Evolutionary conservation across 2,113 vertebrate species (phyloP), one percentile per base, ranked within the genome.

Genomic region (Tachysurus vachellii): DNA sequence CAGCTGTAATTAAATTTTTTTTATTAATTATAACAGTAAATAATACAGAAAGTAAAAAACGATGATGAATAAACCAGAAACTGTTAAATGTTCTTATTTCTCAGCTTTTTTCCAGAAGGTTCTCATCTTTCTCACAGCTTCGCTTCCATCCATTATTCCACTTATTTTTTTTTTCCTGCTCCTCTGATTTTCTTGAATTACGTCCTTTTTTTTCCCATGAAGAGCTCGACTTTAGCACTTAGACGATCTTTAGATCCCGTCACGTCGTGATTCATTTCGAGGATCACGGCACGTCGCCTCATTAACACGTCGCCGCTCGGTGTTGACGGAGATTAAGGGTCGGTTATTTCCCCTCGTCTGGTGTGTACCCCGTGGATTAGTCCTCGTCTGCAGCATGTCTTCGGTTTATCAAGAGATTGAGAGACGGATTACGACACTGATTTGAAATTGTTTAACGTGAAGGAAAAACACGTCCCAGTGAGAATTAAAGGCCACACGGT

Each of bases 311-410:
- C 42, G n/a, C 59, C 28, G 42, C 54, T 87, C 64, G 12, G 83
- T 53, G 80, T 84, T 84, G 56, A 54, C 68, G 82, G 62, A 82
- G 86, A 87, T 62, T 85, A 85, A 59, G 31, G 44, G 26, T 64
- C 68, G 50, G 62, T 89, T 71, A 31, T 80, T 70, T 90, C 31
- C 13, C 44, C 87, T 53, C 6, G 23, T 80, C 57, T 23, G 47
- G 13, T 75, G 42, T 36, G 81, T 77, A 53, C 53, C 19, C 28
- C 9, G 36, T 56, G 64, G 85, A 85, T 71, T 82, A 75, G 68
- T 44, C 14, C n/a, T 57, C 53, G 16, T 59, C 28, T 47, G 77
- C 64, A 31, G 61, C 47, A 64, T 13, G 28, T 28, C 54, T 80
- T 87, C 3, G 16, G 54, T 84, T 71, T n/a, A 73, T 8, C 23